Evolutionary conservation across 2,888 invertebrate genomes (phyloP).

Genomic region (Agonum fuliginosum): DNA sequence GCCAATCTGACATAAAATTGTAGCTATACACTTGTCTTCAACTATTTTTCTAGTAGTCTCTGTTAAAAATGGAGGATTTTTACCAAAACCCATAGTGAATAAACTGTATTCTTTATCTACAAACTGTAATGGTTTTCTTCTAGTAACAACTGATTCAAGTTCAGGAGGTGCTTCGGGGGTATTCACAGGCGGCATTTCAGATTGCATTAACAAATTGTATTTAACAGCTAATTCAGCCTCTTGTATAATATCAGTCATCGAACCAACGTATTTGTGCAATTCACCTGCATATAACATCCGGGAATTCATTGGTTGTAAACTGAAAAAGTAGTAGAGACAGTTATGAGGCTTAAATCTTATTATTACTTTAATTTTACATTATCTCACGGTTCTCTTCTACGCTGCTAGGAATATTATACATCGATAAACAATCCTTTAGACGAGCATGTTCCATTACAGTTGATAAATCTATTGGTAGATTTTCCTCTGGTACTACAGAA

Average conservation of each 20-base stretch:
- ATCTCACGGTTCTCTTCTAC: slow-evolving; percentile 44
- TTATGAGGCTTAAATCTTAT: too few relatives aligned
- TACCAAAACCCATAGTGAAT: slow-evolving; percentile 51
- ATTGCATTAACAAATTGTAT: slow-evolving; percentile 51
- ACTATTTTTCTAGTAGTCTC: slow-evolving; percentile 50
- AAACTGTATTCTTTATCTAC: slow-evolving; percentile 55
- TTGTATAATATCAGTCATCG: slow-evolving; percentile 51
- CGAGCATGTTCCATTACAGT: slow-evolving; percentile 53
- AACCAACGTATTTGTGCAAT: slow-evolving; percentile 49
- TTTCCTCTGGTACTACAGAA: slow-evolving; percentile 1
- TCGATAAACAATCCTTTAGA: slow-evolving; percentile 51
- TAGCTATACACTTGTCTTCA: slow-evolving; percentile 53
- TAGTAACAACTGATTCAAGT: background rate
- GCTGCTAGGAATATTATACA: slow-evolving; percentile 39
- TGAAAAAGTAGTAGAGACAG: too few relatives aligned
- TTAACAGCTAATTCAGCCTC: slow-evolving; percentile 57
- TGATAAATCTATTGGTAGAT: slow-evolving; percentile 40
- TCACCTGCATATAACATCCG: slow-evolving; percentile 48
- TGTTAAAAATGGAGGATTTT: slow-evolving; percentile 35
- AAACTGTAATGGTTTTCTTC: slow-evolving; percentile 49
- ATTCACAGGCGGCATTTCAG: slow-evolving; percentile 19
- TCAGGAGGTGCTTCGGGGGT: slow-evolving; percentile 38
- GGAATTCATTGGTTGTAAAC: slow-evolving; percentile 52
- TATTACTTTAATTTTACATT: slow-evolving; percentile 16
- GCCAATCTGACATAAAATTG: slow-evolving; percentile 51